Evolutionary conservation across 1,140 invertebrate genomes (phyloP), one percentile per base, ranked within the genome.

Genomic region (Colletes latitarsis): DNA sequence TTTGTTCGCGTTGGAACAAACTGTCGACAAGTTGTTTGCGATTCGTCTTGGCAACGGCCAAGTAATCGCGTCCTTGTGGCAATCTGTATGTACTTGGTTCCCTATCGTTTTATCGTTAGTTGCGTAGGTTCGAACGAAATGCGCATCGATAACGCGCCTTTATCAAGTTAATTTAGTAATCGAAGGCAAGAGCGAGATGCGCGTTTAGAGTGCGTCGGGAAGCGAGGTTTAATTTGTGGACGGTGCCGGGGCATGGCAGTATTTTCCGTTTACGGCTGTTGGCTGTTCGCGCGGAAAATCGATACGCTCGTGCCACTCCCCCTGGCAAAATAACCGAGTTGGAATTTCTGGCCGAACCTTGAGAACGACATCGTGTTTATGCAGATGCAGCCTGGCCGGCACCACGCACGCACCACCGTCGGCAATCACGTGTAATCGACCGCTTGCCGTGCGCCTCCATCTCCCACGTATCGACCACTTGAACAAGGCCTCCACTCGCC

Each of bases 231-330:
- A 83, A 81, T 81, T 81, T 81, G 53, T 46, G 55, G 43, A 46
- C 57, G 46, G 53, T 57, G 15, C 14, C 57, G 10, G 10, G 46
- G 6, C 43, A 46, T 17, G 9, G 8, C 10, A 49, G 63, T 77
- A 71, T 82, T 82, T 83, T 83, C 80, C 81, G 73, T 83, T 83
- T 55, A 83, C 68, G 55, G 55, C 15, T 67, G 39, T 64, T 21
- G 67, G 68, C 43, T 68, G 66, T 75, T 21, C 64, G 69, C 64
- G 69, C 52, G 55, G 53, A 85, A 85, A 85, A 85, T 85, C 83
- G 83, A 85, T 85, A 85, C 70, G 72, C 71, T 72, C 77, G 83
- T 73, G 83, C 83, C 83, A 85, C 83, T 83, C 83, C 83, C 83
- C 49, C 49, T 84, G 53, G 83, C 77, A 85, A 85, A 85, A 85